A percentile compares a stretch with the other conserved stretches of the same genome.
Conservation (phyloP, 1,140 invertebrate species). For the Lineus longissimus region DNA sequence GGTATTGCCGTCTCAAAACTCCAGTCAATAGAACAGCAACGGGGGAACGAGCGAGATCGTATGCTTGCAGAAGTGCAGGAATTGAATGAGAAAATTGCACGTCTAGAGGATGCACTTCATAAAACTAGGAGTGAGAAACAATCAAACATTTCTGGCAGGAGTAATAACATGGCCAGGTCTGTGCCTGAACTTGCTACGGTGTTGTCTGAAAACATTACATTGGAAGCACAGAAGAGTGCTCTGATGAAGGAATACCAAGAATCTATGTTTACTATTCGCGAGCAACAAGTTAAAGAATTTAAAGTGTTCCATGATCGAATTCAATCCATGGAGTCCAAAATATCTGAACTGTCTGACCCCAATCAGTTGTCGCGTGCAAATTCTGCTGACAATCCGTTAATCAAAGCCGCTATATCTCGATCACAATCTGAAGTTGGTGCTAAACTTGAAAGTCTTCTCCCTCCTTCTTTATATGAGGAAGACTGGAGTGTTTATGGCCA, state of each 20-base stretch:
- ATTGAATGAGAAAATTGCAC: constrained; percentile 1
- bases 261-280: neutral
- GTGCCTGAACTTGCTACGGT: neutral
- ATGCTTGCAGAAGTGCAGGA: neutral
- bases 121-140: neutral
- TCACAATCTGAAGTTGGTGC: too few relatives aligned
- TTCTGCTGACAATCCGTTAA: too few relatives aligned
- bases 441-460: too few relatives aligned
- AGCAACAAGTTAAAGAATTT: constrained; percentile 3
- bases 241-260: constrained; percentile 3
- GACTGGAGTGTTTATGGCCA: neutral
- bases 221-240: neutral
- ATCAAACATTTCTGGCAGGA: neutral
- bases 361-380: neutral
- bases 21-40: too few relatives aligned
- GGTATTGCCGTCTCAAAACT: too few relatives aligned
- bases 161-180: neutral
- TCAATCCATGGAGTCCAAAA: neutral
- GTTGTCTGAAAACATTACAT: neutral
- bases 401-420: too few relatives aligned
- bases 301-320: neutral
- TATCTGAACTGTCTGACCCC: constrained; percentile 1
- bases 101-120: neutral
- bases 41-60: neutral
- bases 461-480: neutral